These are phyloP conservation scores for Branchipolynoe longqiensis DNA, from an alignment of 2,888 invertebrate species.

Conservation along the genomic window DNA sequence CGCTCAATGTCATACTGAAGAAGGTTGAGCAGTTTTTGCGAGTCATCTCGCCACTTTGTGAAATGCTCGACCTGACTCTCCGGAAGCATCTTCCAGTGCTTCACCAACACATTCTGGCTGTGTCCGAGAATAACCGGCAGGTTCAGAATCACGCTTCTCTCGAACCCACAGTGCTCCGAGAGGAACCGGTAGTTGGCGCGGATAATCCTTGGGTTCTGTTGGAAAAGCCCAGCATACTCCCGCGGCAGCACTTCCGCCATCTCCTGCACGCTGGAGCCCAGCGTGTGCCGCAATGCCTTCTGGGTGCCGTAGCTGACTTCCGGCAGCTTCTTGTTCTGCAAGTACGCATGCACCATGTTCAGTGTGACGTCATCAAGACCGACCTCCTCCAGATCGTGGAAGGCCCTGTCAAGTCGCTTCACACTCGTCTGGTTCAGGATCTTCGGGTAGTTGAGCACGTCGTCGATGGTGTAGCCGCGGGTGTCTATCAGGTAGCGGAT, in stretches of 20 bases:
- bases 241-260: not conserved
- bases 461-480: not conserved
- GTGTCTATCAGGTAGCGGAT: not conserved
- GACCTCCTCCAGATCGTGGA: conserved; percentile 19
- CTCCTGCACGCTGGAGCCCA: not conserved
- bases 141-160: not conserved
- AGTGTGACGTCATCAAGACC: conserved; percentile 15
- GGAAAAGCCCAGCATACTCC: conserved; percentile 1
- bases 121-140: conserved; percentile 21
- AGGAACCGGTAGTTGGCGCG: not conserved
- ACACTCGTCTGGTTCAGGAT: conserved; percentile 18
- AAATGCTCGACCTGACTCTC: not conserved
- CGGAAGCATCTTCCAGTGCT: not conserved
- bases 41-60: not conserved
- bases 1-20: conserved; percentile 51
- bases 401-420: not conserved
- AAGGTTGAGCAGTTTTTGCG: conserved; percentile 8
- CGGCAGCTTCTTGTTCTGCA: not conserved
- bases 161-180: not conserved
- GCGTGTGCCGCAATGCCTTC: not conserved
- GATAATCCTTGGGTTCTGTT: not conserved
- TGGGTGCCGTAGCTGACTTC: not conserved
- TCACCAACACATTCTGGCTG: not conserved
- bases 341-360: not conserved
- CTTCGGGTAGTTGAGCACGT: not conserved